Base-by-base conservation (phyloP, 92 coral and sea anemone species). In the Chrysogorgia sp. region DNA sequence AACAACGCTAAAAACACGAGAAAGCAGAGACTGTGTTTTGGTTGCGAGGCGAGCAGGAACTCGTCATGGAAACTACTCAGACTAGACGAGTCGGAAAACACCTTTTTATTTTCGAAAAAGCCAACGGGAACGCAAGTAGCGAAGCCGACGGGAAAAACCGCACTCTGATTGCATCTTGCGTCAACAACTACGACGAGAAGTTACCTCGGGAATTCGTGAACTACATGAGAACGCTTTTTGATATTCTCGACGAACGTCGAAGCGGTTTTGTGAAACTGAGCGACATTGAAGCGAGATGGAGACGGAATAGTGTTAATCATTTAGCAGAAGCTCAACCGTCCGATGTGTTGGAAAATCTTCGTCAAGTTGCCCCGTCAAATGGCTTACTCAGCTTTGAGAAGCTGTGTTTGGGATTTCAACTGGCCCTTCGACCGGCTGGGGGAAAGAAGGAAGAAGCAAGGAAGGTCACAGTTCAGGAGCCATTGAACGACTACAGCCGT, bases 271-370 rank as follows among this genome's bases (percentile, higher is more conserved):
- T 94, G 21, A 89, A 81, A 40, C 75, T 94, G 21, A 40, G 88
- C 20, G 98, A 94, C 57, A 94, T 94, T 58, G 97, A 94, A 70
- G 70, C 88, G 19, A 81, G 91, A 59, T 94, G 97, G 98, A 71
- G 87, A 22, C 65, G 28, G 3, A 87, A 80, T 59, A 91, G 83
- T 62, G 86, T 86, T 24, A 0, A 22, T 20, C 21, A 37, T 22
- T 24, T 43, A 10, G 17, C 5, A 3, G 32, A 31, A 19, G 4
- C 76, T 50, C 87, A 89, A 37, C 71, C 86, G 41, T 72, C 80
- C 34, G 92, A 88, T 67, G 89, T 94, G 32, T 63, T 94, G 29
- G 97, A 87, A 68, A 87, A 76, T 43, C 86, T 94, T 40, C 83
- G 90, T 14, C 80, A 85, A 58, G 92, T 88, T 9, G 71, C 97